phyloP scores from a whole-genome alignment of 2,888 invertebrate genomes.

The Tanytarsus gracilentus region DNA sequence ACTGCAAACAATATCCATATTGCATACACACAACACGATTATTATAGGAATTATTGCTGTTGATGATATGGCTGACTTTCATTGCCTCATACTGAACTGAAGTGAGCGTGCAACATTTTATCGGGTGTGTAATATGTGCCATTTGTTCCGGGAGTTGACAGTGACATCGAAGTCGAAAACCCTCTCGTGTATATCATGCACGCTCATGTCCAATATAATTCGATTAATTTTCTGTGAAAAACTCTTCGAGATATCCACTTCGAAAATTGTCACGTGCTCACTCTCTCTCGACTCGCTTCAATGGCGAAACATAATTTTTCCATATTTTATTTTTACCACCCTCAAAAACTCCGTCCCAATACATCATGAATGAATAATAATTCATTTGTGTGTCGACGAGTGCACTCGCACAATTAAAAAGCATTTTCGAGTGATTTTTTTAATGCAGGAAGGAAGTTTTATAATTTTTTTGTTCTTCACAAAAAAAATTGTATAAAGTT shows the following conservation, averaged over 20 bases:
- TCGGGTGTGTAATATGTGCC: not conserved
- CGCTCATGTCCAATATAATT: not conserved
- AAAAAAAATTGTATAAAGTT: too few relatives aligned
- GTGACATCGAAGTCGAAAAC: constrained; percentile 5
- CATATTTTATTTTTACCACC: not conserved
- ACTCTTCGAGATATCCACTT: constrained; percentile 12
- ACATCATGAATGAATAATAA: constrained; percentile 2
- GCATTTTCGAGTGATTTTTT: not conserved
- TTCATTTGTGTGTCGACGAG: not conserved
- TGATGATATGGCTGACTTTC: constrained; percentile 5
- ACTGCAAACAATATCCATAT: too few relatives aligned
- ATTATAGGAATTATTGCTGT: not conserved
- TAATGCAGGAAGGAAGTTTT: too few relatives aligned
- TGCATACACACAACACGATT: too few relatives aligned
- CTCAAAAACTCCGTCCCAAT: not conserved
- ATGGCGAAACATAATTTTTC: constrained; percentile 10
- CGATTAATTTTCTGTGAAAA: too few relatives aligned
- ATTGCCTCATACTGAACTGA: too few relatives aligned
- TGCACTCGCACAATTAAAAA: not conserved
- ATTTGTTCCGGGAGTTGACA: constrained; percentile 2
- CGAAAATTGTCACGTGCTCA: constrained; percentile 14
- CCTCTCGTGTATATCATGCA: not conserved
- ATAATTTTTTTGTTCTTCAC: not conserved
- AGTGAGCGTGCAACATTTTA: constrained; percentile 5
- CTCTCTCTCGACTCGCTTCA: constrained; percentile 4